Evolutionary conservation across 2,797 vertebrate genomes (phyloP).

Genomic region (Neosilurus hyrtlii): DNA sequence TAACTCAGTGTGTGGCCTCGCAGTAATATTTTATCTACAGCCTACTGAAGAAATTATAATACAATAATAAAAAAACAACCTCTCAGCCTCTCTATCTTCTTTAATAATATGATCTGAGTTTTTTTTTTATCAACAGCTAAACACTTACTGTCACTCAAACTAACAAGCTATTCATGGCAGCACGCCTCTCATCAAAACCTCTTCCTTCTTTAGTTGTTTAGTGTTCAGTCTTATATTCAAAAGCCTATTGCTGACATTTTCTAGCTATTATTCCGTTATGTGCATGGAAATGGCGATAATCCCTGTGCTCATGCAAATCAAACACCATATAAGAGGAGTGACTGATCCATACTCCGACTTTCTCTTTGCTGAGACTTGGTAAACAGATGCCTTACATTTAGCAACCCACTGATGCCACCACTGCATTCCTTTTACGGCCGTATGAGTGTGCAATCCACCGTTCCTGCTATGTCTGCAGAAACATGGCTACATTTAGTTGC

Average conservation of each 20-base stretch:
- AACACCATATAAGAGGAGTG: constrained; percentile 9
- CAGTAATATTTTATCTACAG: constrained; percentile 2
- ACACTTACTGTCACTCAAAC: constrained; percentile 34
- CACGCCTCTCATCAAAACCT: constrained; percentile 23
- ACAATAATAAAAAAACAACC: not conserved
- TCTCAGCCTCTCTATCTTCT: not conserved
- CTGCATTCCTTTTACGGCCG: constrained; percentile 16
- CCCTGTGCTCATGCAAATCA: constrained; percentile 27
- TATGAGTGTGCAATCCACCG: not conserved
- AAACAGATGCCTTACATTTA: constrained; percentile 28
- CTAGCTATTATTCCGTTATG: constrained; percentile 20
- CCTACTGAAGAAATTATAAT: constrained; percentile 3
- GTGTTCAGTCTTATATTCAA: constrained; percentile 20
- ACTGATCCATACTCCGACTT: constrained; percentile 6
- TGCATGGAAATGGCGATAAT: constrained; percentile 30
- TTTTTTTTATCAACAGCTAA: constrained; percentile 29
- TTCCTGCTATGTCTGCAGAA: constrained; percentile 8
- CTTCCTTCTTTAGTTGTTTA: constrained; percentile 17
- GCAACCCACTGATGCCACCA: constrained; percentile 12
- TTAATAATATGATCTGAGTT: constrained; percentile 2
- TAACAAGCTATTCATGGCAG: constrained; percentile 17
- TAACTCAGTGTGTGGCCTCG: not conserved
- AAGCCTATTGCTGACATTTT: constrained; percentile 21
- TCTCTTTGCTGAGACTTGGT: constrained; percentile 9
- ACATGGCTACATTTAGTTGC: constrained; percentile 3